These are phyloP conservation scores for Panagrolaimus sp. DNA, from an alignment of 1,140 invertebrate species.

Conservation along the genomic window DNA sequence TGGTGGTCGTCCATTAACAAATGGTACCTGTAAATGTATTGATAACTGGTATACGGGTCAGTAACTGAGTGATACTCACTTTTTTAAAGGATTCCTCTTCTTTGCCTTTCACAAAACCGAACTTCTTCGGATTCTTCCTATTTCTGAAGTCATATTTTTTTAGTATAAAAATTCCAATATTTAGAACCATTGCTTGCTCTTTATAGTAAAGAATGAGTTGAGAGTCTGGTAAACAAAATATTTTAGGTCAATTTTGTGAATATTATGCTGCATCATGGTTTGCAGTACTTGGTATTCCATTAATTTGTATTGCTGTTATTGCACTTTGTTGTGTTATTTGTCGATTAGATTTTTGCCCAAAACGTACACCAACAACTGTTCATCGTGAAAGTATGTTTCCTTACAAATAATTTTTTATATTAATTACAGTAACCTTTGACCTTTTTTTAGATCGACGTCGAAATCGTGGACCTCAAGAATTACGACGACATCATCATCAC, in stretches of 20 bases:
- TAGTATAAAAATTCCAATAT: too few relatives aligned
- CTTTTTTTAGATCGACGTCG: not conserved
- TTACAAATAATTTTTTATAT: not conserved
- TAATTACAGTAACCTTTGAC: not conserved
- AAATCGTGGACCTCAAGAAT: not conserved
- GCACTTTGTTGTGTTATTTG: constrained; percentile 48
- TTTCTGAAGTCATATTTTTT: too few relatives aligned
- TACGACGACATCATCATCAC: not conserved
- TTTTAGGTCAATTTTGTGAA: constrained; percentile 49
- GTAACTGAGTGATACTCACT: too few relatives aligned
- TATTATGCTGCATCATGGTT: constrained; percentile 48
- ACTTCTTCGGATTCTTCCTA: too few relatives aligned
- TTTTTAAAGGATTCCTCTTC: too few relatives aligned
- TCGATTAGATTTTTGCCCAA: constrained; percentile 45
- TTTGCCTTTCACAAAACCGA: too few relatives aligned
- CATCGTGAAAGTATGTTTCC: not conserved
- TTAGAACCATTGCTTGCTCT: too few relatives aligned
- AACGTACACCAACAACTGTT: constrained; percentile 9
- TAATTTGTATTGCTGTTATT: constrained; percentile 37
- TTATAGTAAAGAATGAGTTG: too few relatives aligned
- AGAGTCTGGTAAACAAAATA: too few relatives aligned
- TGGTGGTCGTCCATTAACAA: constrained; percentile 19
- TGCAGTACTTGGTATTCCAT: constrained; percentile 36
- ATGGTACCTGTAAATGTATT: constrained; percentile 38
- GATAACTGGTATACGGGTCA: constrained; percentile 43